These are phyloP conservation scores for Stegophylla sp. DNA, from an alignment of 2,888 invertebrate species.

Conservation along the genomic window DNA sequence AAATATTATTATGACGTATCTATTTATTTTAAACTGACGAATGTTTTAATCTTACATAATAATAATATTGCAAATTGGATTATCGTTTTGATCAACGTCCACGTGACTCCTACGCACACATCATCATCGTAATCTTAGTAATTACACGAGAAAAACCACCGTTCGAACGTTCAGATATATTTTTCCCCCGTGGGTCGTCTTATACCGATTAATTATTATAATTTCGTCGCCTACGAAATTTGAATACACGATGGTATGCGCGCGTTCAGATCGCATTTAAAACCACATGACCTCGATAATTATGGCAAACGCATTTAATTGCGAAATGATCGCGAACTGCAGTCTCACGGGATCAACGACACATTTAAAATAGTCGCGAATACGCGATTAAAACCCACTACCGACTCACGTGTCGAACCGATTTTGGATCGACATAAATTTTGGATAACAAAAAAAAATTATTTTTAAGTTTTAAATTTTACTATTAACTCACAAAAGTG, in stretches of 20 bases:
- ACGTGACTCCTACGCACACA: conserved; percentile 24
- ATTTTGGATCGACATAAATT: too few relatives aligned
- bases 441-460: too few relatives aligned
- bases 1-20: too few relatives aligned
- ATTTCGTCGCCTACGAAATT: conserved; percentile 36
- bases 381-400: conserved; percentile 17
- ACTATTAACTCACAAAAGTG: too few relatives aligned
- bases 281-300: conserved; percentile 19
- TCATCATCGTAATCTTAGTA: too few relatives aligned
- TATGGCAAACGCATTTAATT: background rate
- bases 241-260: background rate
- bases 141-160: background rate
- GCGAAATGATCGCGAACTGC: conserved; percentile 14
- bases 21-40: too few relatives aligned
- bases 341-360: background rate
- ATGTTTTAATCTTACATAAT: conserved; percentile 9
- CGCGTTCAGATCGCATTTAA: background rate
- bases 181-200: conserved; percentile 31
- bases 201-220: conserved; percentile 22
- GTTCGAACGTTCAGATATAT: background rate
- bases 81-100: background rate
- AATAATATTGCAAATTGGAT: background rate
- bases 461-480: too few relatives aligned
- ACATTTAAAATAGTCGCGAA: background rate
- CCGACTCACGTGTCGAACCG: background rate